Percentiles rank a stretch among this genome's conserved stretches.
These are phyloP conservation scores for Enoplosus armatus DNA, from an alignment of 2,797 vertebrate genomes.

Conservation along the genomic window DNA sequence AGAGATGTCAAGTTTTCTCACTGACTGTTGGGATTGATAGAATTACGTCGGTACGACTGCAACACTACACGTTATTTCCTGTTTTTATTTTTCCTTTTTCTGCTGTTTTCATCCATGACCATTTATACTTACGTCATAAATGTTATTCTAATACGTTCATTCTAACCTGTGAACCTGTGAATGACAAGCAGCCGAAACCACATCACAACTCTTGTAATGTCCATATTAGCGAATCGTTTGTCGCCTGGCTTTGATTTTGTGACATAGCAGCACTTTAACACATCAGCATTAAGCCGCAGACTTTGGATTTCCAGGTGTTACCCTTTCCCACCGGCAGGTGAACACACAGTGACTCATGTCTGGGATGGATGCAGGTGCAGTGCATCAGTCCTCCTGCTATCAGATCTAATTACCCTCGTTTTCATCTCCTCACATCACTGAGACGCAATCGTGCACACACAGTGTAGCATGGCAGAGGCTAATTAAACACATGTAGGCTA, in stretches of 20 bases:
- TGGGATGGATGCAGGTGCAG: conserved; percentile 37
- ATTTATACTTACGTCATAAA: not conserved
- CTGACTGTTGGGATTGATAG: no score
- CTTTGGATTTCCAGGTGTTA: not conserved
- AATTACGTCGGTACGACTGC: no score
- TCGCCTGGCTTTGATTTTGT: not conserved
- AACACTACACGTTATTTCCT: no score
- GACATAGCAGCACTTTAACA: no score
- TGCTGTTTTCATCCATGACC: not conserved
- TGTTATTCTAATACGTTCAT: not conserved
- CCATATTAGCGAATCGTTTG: not conserved
- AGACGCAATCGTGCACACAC: conserved; percentile 7
- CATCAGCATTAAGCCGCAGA: not conserved
- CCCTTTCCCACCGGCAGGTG: not conserved
- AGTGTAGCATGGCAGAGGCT: conserved; percentile 38
- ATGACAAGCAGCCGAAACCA: not conserved
- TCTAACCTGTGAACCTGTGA: not conserved
- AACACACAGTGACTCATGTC: not conserved
- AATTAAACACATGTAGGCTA: conserved; percentile 69
- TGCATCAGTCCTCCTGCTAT: conserved; percentile 33
- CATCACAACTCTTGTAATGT: not conserved
- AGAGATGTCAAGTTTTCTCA: no score
- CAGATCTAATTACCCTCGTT: conserved; percentile 48
- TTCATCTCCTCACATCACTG: conserved; percentile 21
- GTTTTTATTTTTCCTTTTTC: not conserved